These are phyloP conservation scores for Tylochromis polylepis DNA, from an alignment of 2,113 vertebrate genomes.

Conservation along the genomic window DNA sequence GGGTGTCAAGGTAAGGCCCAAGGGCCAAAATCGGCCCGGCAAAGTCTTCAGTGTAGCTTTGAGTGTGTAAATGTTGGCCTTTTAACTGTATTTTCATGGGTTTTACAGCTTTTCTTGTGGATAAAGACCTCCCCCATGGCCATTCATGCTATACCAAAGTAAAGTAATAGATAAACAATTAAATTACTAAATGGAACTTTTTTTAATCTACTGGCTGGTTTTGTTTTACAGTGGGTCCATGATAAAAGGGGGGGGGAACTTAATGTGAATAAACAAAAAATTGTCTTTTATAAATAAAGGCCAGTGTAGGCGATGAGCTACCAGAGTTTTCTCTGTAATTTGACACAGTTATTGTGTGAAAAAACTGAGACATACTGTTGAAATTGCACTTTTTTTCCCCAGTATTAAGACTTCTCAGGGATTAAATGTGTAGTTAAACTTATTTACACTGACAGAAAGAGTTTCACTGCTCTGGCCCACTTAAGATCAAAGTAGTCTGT, in stretches of 20 bases:
- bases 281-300: no score
- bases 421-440: no score
- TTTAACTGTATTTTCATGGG: neutral
- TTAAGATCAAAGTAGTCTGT: neutral
- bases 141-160: neutral
- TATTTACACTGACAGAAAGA: no score
- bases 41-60: neutral
- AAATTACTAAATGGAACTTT: neutral
- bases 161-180: neutral
- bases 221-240: neutral
- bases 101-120: neutral
- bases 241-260: neutral
- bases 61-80: neutral
- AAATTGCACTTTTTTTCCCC: no score
- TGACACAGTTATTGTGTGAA: no score
- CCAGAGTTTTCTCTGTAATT: no score
- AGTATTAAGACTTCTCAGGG: no score
- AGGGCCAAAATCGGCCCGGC: neutral
- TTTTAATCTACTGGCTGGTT: neutral
- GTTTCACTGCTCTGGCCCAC: neutral
- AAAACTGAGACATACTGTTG: no score
- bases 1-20: neutral
- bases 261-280: no score
- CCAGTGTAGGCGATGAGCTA: no score
- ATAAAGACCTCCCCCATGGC: rapidly evolving